Evolutionary conservation across 2,888 invertebrate species (phyloP), one percentile per base, ranked within the genome.

Genomic region (Pristionchus fissidentatus): DNA sequence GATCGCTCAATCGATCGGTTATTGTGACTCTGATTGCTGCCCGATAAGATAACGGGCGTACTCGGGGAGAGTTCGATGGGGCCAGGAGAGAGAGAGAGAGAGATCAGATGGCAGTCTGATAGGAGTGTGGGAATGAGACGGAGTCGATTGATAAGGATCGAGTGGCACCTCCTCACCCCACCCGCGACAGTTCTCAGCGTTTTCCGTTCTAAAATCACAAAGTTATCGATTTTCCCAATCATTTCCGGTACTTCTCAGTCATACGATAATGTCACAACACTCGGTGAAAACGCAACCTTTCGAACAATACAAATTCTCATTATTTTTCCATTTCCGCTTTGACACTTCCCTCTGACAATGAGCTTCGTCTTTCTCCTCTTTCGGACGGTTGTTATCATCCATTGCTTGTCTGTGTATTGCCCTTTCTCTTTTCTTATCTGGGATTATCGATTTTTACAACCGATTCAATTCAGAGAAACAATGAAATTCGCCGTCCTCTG

Each of bases 41-140:
- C 10, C 15, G 75, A 49, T 32, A 10, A 77, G 75, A 77, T 77
- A 77, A 77, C 13, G 49, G 49, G n/a, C n/a, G n/a, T n/a, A n/a
- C n/a, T n/a, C n/a, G n/a, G 75, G 26, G 8, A 5, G 46, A 8
- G 49, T 32, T 32, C 29, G 62, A 4, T 26, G 2, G 13, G 32
- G 43, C 8, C 22, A 38, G 26, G 46, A 35, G 49, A 77, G 75
- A 77, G 75, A 8, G 26, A 4, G 62, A n/a, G 29, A 77, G 19
- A 15, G 19, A 29, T 46, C 32, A 77, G 75, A 77, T 46, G 75
- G 49, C 32, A 32, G 46, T 49, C 29, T 46, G 49, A 77, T 46
- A 49, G 32, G 29, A 77, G 49, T 10, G 49, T 49, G 75, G 49
- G 75, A 77, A 32, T 3, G 66, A 70, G 70, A 70, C 19, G 41